Base-by-base conservation (phyloP, 2,888 invertebrate species). In the Hoplodrina ambigua region DNA sequence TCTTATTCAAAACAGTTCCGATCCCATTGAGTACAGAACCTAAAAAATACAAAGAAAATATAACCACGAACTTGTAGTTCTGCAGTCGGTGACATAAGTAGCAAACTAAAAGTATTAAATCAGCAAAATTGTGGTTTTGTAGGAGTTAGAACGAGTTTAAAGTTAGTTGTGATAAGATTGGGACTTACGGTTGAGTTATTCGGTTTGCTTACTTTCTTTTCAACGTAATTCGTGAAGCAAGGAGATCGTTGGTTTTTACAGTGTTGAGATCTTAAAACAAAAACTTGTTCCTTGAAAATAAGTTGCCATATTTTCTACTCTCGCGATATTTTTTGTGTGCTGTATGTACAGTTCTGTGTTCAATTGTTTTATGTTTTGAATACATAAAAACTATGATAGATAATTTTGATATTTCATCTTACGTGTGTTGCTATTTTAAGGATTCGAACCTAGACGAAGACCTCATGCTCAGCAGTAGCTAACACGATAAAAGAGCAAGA, bases 51-150 rank as follows among this genome's bases (percentile, higher is more conserved):
- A 15, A 53, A 52, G 17, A 57, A 57, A 62, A 62, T 30, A 37
- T 11, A 63, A 11, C 33, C n/a, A 25, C 50, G 37, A 73, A 25
- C 17, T 61, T 66, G 56, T 74, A 75, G 60, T 66, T 59, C 37
- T 44, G 13, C 41, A 41, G 13, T 15, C 11, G 11, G 54, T 74
- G 52, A 57, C 13, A 79, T 46, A 25, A 59, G 55, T 69, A 54
- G 30, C 57, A 64, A 77, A 78, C 52, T 81, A 53, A 59, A 65
- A 80, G 64, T 81, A 81, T 78, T 76, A 76, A 78, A 80, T 70
- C 71, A 80, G 52, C 60, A 57, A 71, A 81, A 78, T 66, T 63
- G 72, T 63, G 53, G 71, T 63, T 54, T 7, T 41, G 50, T 17
- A 17, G 17, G 71, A 78, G 78, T 81, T 77, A 60, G 33, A 77